phyloP scores from a whole-genome alignment of 2,797 vertebrate genomes.

The Sorex maritimensis region DNA sequence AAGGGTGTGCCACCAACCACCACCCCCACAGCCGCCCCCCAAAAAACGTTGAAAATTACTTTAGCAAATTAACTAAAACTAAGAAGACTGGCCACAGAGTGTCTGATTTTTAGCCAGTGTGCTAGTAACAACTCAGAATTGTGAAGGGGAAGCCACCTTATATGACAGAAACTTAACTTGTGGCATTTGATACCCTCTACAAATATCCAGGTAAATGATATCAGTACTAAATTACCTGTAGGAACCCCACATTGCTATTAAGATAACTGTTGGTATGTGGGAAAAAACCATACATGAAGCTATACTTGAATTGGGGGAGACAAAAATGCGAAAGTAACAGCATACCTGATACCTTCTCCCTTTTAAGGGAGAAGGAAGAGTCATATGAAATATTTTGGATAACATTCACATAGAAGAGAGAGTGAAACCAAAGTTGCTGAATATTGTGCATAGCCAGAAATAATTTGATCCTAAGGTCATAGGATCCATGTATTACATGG shows the following conservation, averaged over 20 bases:
- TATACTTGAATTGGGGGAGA: background rate
- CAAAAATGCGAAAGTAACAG: background rate
- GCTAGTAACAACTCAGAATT: background rate
- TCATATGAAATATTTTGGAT: background rate
- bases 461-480: background rate
- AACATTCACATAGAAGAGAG: background rate
- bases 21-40: too few species aligned
- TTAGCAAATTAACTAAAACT: background rate
- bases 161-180: background rate
- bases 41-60: background rate
- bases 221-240: background rate
- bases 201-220: background rate
- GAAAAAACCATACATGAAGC: too few species aligned
- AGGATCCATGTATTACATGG: rapidly evolving
- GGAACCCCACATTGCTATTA: too few species aligned
- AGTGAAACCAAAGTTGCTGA: constrained; percentile 27
- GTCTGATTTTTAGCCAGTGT: background rate
- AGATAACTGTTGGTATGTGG: too few species aligned
- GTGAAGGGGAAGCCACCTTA: background rate
- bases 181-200: background rate
- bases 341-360: background rate
- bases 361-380: background rate
- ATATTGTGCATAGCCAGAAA: background rate
- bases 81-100: background rate
- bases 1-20: too few species aligned